Conservation (phyloP, 2,888 invertebrate species). For the Tiphia femorata region DNA sequence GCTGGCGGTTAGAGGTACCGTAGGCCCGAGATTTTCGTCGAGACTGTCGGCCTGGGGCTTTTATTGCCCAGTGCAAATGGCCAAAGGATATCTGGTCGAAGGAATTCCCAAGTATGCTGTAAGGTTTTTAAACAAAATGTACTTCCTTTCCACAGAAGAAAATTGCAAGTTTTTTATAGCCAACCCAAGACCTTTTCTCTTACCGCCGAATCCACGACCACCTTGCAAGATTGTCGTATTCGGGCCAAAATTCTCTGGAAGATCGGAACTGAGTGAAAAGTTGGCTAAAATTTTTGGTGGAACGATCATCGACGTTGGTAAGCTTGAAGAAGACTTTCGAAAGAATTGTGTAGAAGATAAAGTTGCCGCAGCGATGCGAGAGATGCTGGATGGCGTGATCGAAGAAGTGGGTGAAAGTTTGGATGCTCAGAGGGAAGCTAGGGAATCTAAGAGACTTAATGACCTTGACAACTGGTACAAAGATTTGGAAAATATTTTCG, state of each 20-base stretch:
- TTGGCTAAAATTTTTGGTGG: conserved; percentile 72
- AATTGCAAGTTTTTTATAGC: conserved; percentile 72
- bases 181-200: conserved; percentile 76
- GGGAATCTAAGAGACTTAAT: conserved; percentile 66
- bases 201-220: conserved; percentile 73
- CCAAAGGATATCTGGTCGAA: conserved; percentile 69
- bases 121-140: conserved; percentile 75
- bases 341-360: conserved; percentile 26
- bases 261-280: conserved; percentile 72
- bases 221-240: conserved; percentile 74
- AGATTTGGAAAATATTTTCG: conserved; percentile 19
- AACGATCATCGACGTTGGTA: conserved; percentile 67
- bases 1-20: conserved; percentile 52
- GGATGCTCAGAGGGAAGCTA: conserved; percentile 63
- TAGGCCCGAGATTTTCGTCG: conserved; percentile 67
- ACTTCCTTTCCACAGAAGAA: conserved; percentile 72
- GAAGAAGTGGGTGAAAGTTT: conserved; percentile 29
- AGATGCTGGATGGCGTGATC: conserved; percentile 50
- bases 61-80: conserved; percentile 76
- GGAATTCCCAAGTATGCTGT: conserved; percentile 74
- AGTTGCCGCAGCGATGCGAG: conserved; percentile 47
- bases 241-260: conserved; percentile 75
- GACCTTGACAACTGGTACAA: conserved; percentile 68
- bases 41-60: conserved; percentile 73
- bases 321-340: too few relatives aligned